Base-by-base conservation (phyloP, 1,140 invertebrate genomes). In the Caerostris extrusa region DNA sequence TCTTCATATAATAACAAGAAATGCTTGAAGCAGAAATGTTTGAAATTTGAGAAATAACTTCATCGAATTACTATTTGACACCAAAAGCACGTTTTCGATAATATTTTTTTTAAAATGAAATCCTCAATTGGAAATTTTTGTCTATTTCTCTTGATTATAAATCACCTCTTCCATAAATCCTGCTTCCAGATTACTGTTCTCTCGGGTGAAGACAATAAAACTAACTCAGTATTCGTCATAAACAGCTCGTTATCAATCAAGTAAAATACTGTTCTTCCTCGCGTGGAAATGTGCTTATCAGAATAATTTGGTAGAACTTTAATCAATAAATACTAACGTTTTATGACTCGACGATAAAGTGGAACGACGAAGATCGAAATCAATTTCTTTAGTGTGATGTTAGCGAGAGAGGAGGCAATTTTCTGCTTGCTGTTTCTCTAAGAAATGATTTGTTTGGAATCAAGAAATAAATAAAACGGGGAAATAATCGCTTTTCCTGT, bases 281-380 rank as follows among this genome's bases (percentile, higher is more conserved):
- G 7, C 60, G 14, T 14, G 71, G 85, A 87, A 64, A 87, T 14
- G 67, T 71, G 50, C 88, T 90, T 71, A 90, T 90, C 88, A 71
- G 88, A 90, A 90, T 90, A 90, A 90, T 90, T 90, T 90, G 71
- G 88, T 90, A 55, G 67, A 57, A 69, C 88, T 90, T 90, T 71
- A 90, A 90, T 90, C 88, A 90, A 90, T 90, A 71, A 71, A 90
- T 60, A 90, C 67, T 90, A 90, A 90, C 60, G 88, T 90, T 71
- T 90, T 71, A 90, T 71, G 88, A 17, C 88, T 55, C 64, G 50
- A n/a, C 56, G 88, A 90, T 90, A 90, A 90, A 90, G 64, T 71
- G 67, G 17, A 71, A 71, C n/a, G 53, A n/a, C 14, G 67, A 58
- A 57, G 88, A 90, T 19, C 53, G 57, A 87, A 87, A 87, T 87